Evolutionary conservation across 2,888 invertebrate species (phyloP), one percentile per base, ranked within the genome.

Genomic region (Candidula unifasciata): DNA sequence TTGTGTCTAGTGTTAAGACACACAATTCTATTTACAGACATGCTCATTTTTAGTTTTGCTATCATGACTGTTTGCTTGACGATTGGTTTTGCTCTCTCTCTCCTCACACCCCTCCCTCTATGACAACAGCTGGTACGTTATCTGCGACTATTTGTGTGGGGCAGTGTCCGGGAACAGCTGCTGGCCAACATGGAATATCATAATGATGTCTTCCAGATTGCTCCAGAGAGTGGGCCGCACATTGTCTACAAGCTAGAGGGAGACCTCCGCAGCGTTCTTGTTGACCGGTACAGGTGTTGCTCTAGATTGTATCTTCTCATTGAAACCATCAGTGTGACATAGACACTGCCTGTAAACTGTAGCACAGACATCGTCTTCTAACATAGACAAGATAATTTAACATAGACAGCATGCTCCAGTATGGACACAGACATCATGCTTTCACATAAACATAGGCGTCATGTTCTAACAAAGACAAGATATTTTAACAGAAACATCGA

Each of bases 141-240:
- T 54, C 44, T 83, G 18, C 69, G 37, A 21, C 64, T 83, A 60
- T 60, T 18, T 64, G 16, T 83, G 27, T 30, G 71, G 24, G 78
- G 64, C 64, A 60, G 30, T 30, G 27, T 30, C 33, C 6, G 73
- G 0, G 35, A 60, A 16, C 68, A 68, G 44, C 18, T 77, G 21
- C 30, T 73, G 37, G 79, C 30, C 24, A 83, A 83, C 79, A 83
- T 83, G 83, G 71, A 83, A 44, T 71, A 69, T 16, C 60, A 33
- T 35, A n/a, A 71, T 27, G 79, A 79, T 54, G 79, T 73, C n/a
- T 77, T 52, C n/a, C 64, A 69, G 30, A 64, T 83, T 44, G 78
- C 83, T 44, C 83, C 83, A 66, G 83, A 83, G 57, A 35, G 44
- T 71, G 83, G 83, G 0, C 83, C 79, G n/a, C 79, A 73, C 73